A percentile compares a stretch with the other conserved stretches of the same genome.
phyloP scores from a whole-genome alignment of 64 coral and sea anemone genomes.

The Montipora foliosa region DNA sequence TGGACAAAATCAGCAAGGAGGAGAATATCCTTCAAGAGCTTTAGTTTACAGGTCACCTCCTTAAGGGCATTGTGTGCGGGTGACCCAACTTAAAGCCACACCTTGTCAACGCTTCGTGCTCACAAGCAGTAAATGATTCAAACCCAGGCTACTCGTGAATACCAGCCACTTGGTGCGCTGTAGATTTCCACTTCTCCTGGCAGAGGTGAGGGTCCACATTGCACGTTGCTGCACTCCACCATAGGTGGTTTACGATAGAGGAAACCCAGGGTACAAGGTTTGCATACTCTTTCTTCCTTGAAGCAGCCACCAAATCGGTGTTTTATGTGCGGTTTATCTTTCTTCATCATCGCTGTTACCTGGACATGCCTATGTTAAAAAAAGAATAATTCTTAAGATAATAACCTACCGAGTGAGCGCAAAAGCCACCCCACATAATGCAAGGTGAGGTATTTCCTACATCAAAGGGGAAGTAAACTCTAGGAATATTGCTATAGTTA shows the following conservation, averaged over 20 bases:
- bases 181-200: constrained; percentile 46
- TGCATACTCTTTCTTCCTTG: constrained; percentile 25
- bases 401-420: neutral
- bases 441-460: neutral
- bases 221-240: constrained; percentile 60
- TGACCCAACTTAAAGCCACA: constrained; percentile 10
- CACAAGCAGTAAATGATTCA: constrained; percentile 25
- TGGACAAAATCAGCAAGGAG: constrained; percentile 49
- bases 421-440: neutral
- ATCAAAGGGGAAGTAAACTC: neutral
- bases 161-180: constrained; percentile 27
- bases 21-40: constrained; percentile 38
- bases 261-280: constrained; percentile 53
- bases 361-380: neutral
- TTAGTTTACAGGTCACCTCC: neutral
- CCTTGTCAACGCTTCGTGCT: constrained; percentile 6
- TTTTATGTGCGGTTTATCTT: constrained; percentile 3
- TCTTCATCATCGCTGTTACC: neutral
- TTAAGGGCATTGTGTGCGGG: constrained; percentile 7
- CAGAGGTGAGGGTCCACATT: constrained; percentile 21
- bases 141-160: constrained; percentile 53
- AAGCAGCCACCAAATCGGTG: neutral
- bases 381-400: neutral
- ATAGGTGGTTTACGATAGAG: constrained; percentile 45
- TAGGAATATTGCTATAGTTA: neutral